A percentile compares a stretch with the other conserved stretches of the same genome.
Conservation (phyloP, 2,888 invertebrate species). For the Kuschelorhynchus macadamiae region DNA sequence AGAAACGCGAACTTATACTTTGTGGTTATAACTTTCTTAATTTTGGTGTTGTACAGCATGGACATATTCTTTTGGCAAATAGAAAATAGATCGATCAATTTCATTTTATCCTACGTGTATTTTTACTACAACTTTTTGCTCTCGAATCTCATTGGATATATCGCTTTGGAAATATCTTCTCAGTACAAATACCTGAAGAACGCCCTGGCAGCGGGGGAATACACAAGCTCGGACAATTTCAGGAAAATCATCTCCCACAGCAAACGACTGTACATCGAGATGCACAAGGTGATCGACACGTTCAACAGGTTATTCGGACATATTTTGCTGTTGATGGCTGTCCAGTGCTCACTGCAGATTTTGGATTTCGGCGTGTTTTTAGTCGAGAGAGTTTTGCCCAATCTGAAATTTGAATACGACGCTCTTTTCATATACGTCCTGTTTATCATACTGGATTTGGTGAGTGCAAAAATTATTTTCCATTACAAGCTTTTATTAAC, state of each 20-base stretch:
- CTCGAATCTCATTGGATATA: slow-evolving; percentile 38
- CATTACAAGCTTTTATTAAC: too few species aligned
- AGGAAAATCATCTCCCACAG: slow-evolving; percentile 31
- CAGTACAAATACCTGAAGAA: slow-evolving; percentile 41
- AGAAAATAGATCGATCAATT: slow-evolving; percentile 31
- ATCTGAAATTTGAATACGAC: slow-evolving; percentile 34
- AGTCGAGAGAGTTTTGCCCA: slow-evolving; percentile 38
- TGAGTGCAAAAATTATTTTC: too few species aligned
- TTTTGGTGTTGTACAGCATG: slow-evolving; percentile 32
- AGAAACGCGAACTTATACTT: slow-evolving; percentile 41
- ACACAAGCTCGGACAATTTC: slow-evolving; percentile 26
- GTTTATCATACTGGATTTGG: slow-evolving; percentile 41
- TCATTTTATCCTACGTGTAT: slow-evolving; percentile 40
- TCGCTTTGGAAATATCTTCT: slow-evolving; percentile 36
- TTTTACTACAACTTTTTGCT: slow-evolving; percentile 43
- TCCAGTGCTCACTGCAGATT: slow-evolving; percentile 43
- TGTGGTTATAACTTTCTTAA: slow-evolving; percentile 28
- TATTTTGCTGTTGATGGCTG: slow-evolving; percentile 38
- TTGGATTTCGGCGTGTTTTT: slow-evolving; percentile 45
- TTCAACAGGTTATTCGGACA: slow-evolving; percentile 43
- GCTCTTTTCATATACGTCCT: slow-evolving; percentile 32
- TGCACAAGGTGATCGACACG: slow-evolving; percentile 35
- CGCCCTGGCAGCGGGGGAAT: slow-evolving; percentile 31
- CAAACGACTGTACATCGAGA: slow-evolving; percentile 34
- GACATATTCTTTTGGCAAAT: slow-evolving; percentile 46